A percentile compares a stretch with the other conserved stretches of the same genome.
These are phyloP conservation scores for Rhagoletis zephyria DNA, from an alignment of 1,140 invertebrate species.

Conservation along the genomic window DNA sequence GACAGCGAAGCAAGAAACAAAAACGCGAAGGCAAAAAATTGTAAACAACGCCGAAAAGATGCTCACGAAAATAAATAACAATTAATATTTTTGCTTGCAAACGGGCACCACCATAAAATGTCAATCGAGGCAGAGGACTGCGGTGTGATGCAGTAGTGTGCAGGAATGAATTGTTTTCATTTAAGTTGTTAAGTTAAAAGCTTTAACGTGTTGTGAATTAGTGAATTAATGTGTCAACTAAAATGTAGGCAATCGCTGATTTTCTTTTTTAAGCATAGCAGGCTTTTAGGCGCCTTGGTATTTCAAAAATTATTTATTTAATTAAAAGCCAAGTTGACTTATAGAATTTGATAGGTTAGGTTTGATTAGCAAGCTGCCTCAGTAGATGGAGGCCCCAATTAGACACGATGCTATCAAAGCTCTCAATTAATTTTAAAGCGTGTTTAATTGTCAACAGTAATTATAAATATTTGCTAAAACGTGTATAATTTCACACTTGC, in stretches of 20 bases:
- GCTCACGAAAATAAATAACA: constrained; percentile 63
- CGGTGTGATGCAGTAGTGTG: not conserved
- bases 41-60: constrained; percentile 38
- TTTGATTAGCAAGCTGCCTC: no score
- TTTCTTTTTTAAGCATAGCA: not conserved
- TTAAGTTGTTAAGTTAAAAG: constrained; percentile 63
- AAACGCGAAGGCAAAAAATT: not conserved
- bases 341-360: not conserved
- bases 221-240: constrained; percentile 22
- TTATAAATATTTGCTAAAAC: no score
- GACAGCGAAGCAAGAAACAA: constrained; percentile 22
- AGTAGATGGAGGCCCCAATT: no score
- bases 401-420: no score
- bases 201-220: constrained; percentile 66
- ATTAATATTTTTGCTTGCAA: constrained; percentile 64
- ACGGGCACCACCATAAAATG: not conserved
- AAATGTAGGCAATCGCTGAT: not conserved
- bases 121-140: not conserved
- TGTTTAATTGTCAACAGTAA: no score
- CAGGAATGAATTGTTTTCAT: constrained; percentile 29
- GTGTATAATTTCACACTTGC: no score
- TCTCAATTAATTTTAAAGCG: no score
- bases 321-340: not conserved
- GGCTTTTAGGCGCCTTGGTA: not conserved
- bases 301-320: not conserved